These are phyloP conservation scores for Ophion costatus DNA, from an alignment of 2,888 invertebrate species.

Conservation along the genomic window DNA sequence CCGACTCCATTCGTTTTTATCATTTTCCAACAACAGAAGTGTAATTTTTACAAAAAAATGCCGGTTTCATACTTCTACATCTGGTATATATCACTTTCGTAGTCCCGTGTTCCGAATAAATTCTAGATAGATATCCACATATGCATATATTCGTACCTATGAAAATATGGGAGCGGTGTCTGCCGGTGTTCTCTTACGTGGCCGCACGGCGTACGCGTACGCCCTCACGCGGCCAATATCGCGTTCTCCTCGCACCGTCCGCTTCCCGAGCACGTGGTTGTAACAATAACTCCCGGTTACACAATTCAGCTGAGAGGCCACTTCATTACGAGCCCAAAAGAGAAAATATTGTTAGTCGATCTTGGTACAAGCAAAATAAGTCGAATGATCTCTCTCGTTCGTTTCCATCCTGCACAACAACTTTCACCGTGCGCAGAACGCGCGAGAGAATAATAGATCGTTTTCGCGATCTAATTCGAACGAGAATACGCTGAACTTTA, in stretches of 20 bases:
- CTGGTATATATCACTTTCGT: too few species aligned
- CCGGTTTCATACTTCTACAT: too few species aligned
- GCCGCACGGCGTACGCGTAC: background rate
- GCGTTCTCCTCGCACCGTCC: background rate
- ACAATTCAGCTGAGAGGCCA: background rate
- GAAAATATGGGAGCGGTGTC: background rate
- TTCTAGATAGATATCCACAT: conserved; percentile 1
- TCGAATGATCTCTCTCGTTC: background rate
- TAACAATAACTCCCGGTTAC: background rate
- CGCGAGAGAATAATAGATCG: background rate
- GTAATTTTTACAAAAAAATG: too few species aligned
- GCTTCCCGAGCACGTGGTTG: background rate
- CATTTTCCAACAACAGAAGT: too few species aligned
- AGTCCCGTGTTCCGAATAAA: too few species aligned
- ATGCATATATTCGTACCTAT: background rate
- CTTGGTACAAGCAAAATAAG: background rate
- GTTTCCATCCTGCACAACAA: background rate
- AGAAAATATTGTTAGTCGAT: background rate
- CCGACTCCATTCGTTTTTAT: too few species aligned
- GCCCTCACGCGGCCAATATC: conserved; percentile 2
- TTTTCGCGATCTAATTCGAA: background rate
- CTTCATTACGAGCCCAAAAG: background rate
- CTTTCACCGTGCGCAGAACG: background rate
- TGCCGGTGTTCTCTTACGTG: background rate
- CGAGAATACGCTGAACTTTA: background rate